Base-by-base conservation (phyloP, 2,888 invertebrate genomes). In the Palloptera scutellata region DNA sequence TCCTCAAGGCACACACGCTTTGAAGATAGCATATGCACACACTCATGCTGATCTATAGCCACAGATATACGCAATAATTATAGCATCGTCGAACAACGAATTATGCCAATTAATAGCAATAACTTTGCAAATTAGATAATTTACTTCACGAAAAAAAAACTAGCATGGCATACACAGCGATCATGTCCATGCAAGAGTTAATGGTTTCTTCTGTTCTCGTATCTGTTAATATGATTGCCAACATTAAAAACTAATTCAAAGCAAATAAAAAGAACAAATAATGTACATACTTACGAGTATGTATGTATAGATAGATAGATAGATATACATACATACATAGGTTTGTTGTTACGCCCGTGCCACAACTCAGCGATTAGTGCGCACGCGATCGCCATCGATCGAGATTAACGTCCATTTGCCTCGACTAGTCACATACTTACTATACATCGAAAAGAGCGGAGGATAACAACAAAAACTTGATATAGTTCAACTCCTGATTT, bases 21-120 rank as follows among this genome's bases (percentile, higher is more conserved):
- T 30, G 2, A 30, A 30, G 30, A 30, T 30, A 30, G 2, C 2
- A 30, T 6, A 30, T 30, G 6, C 6, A 30, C 6, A 30, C 30
- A 30, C 30, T 30, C 30, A 30, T 30, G 30, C 6, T 30, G 3
- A 2, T 30, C 30, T 30, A 30, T 30, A 30, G 30, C 30, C 30
- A 30, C 3, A 2, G 2, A 2, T 30, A 30, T 30, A 30, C 30
- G 6, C 6, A 30, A 30, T 30, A 30, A 30, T 30, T 30, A 30
- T 30, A 30, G 30, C 30, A 4, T 30, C 30, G 30, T 30, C 2
- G 12, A 5, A 48, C 48, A 15, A 53, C 41, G 55, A 59, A 60
- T 67, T 54, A 64, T 64, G 64, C 54, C 67, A 67, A 63, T 67
- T 67, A 64, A 67, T 67, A 45, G 58, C 67, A 67, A 67, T 67